phyloP scores from a whole-genome alignment of 2,113 vertebrate species.

The Sprattus sprattus region DNA sequence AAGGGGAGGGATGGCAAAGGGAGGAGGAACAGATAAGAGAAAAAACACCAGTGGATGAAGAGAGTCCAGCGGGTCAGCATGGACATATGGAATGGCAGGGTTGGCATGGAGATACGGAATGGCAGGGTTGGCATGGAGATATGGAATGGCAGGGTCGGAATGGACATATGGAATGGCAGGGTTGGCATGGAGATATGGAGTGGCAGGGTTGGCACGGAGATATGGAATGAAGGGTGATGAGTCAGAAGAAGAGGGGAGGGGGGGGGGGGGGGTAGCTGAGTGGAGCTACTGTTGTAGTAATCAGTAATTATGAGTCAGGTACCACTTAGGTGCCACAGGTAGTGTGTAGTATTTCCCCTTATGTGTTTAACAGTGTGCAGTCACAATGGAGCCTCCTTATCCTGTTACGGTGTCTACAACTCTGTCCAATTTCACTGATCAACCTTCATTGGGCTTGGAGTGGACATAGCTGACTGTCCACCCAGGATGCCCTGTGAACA shows the following conservation, averaged over 20 bases:
- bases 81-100: not conserved
- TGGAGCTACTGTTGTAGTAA: not conserved
- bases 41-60: not conserved
- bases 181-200: no score
- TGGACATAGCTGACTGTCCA: not conserved
- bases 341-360: not conserved
- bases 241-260: not conserved
- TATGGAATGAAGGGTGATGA: not conserved
- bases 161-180: not conserved
- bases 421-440: not conserved
- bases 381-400: not conserved
- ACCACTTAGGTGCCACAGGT: not conserved
- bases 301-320: no score
- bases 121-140: no score
- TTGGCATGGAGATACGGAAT: not conserved
- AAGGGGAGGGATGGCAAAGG: not conserved
- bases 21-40: not conserved
- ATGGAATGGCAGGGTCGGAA: no score
- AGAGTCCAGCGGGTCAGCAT: not conserved
- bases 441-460: not conserved
- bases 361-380: not conserved
- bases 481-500: not conserved
- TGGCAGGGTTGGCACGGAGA: no score
- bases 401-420: not conserved
- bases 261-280: not conserved